Evolutionary conservation across 2,888 invertebrate species (phyloP), one percentile per base, ranked within the genome.

Genomic region (Apomyelois bistriatella): DNA sequence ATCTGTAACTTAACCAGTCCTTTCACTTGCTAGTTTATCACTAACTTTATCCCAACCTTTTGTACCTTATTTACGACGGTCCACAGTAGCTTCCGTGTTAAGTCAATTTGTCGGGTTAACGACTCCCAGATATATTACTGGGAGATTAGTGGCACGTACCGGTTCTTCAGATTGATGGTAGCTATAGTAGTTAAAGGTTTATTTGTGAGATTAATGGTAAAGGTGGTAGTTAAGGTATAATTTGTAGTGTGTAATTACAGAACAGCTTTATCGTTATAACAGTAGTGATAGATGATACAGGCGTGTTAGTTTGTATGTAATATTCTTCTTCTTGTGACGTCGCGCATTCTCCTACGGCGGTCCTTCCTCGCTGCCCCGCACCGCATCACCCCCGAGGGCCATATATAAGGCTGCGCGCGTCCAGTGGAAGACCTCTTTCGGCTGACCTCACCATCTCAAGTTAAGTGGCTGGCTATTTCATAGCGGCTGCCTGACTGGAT

Each of bases 91-190:
- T 32, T 46, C 15, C 32, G 30, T 32, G 40, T 40, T 40, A 15
- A 46, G 46, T 46, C 30, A 40, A 40, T 40, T 40, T 15, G 32
- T 32, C 15, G n/a, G 15, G 17, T 13, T 32, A 46, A 46, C 32
- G 28, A 30, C 22, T 35, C 46, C n/a, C 30, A 35, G 46, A 32
- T 32, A 46, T 32, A 32, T 46, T 32, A 8, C 46, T 32, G 46
- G 46, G 15, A 10, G 9, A 32, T 46, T 32, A 46, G 46, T 6
- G 8, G 30, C 30, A 38, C 28, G 5, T 30, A 30, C 46, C 46
- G 46, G 32, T 46, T 43, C 43, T 41, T 16, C 13, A 46, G 46
- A 46, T 46, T 46, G 46, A 46, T 35, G 32, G 46, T 16, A 35
- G 13, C 13, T 15, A 7, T 15, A 16, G 16, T 6, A 32, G 10